Percentiles rank a stretch among this genome's conserved stretches.
These are phyloP conservation scores for Triplophysa tibetana DNA, from an alignment of 2,113 vertebrate species.

Conservation along the genomic window DNA sequence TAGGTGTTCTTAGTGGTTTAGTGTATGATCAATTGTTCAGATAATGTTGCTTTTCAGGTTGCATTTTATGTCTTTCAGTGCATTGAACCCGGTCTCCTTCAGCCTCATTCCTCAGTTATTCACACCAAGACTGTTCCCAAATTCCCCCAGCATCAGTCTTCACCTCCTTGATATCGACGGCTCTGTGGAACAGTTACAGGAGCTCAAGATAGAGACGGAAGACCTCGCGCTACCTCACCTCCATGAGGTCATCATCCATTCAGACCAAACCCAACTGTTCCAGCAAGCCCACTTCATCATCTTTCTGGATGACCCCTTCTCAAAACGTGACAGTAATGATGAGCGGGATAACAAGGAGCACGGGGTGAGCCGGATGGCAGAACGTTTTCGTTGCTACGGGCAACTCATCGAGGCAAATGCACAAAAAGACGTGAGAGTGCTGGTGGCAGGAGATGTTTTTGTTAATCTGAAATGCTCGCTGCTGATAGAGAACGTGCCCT, in stretches of 20 bases:
- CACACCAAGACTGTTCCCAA: constrained; percentile 77
- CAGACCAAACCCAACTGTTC: constrained; percentile 75
- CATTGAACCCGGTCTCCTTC: constrained; percentile 72
- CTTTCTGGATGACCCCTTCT: constrained; percentile 78
- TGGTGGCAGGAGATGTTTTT: constrained; percentile 81
- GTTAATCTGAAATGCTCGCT: constrained; percentile 80
- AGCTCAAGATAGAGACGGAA: constrained; percentile 71
- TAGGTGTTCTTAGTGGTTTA: too few relatives aligned
- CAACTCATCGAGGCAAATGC: constrained; percentile 79
- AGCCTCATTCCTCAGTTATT: constrained; percentile 80
- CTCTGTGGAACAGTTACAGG: constrained; percentile 59
- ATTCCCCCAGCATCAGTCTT: constrained; percentile 73
- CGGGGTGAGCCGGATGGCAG: constrained; percentile 62
- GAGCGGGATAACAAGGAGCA: constrained; percentile 43
- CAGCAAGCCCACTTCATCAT: constrained; percentile 78
- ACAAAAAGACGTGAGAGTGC: constrained; percentile 71
- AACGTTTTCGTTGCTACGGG: constrained; percentile 75
- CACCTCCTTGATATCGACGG: constrained; percentile 76
- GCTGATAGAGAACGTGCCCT: constrained; percentile 69
- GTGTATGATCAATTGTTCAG: too few relatives aligned
- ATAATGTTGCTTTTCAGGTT: too few relatives aligned
- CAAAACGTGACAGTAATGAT: neutral
- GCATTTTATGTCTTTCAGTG: constrained; percentile 67
- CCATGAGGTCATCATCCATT: constrained; percentile 74
- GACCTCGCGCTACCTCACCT: constrained; percentile 78